Conservation (phyloP, 2,797 vertebrate genomes). For the Myotis findleyi region DNA sequence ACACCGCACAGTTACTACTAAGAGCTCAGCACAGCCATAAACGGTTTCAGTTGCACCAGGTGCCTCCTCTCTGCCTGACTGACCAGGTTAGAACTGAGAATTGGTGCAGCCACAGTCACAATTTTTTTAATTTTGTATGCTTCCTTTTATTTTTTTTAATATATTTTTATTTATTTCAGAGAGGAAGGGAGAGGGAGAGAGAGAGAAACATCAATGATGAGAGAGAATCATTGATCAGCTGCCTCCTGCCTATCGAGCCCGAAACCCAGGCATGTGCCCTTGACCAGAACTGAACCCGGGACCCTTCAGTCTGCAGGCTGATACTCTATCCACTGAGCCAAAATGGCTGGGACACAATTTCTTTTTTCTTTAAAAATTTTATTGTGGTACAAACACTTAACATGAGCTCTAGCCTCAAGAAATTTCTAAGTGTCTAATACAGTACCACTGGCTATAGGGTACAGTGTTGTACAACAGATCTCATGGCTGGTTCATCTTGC, state of each 20-base stretch:
- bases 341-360: not conserved
- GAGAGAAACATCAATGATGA: no score
- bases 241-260: no score
- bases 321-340: no score
- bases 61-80: not conserved
- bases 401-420: not conserved
- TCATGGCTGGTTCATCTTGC: not conserved
- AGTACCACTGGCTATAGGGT: rapidly evolving
- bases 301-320: no score
- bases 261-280: no score
- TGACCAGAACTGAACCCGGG: no score
- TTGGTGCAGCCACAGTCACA: no score
- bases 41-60: rapidly evolving
- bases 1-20: no score
- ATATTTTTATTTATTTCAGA: no score
- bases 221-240: no score
- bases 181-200: no score
- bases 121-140: not conserved
- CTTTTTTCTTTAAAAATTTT: not conserved
- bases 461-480: not conserved
- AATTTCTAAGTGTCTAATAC: not conserved
- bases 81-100: not conserved
- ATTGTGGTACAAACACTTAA: not conserved
- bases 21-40: not conserved
- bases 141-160: no score